Conservation (phyloP, 2,888 invertebrate species). For the Platycheirus rosarum region DNA sequence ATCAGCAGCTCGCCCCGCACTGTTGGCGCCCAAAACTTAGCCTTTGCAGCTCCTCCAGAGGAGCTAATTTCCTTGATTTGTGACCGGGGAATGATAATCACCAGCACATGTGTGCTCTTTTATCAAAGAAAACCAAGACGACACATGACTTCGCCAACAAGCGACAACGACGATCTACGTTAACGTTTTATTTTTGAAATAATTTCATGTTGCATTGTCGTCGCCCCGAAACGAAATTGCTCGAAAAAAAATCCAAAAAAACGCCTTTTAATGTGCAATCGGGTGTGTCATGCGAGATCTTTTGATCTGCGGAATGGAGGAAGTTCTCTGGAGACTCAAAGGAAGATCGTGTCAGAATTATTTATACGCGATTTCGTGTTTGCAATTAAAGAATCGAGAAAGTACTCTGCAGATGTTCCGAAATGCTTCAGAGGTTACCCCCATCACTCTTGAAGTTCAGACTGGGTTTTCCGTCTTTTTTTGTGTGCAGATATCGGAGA, state of each 20-base stretch:
- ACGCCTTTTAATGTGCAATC: conserved; percentile 66
- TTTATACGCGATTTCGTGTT: conserved; percentile 71
- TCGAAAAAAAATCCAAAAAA: conserved; percentile 34
- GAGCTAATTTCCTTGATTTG: conserved; percentile 71
- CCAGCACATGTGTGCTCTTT: conserved; percentile 64
- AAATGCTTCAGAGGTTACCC: conserved; percentile 30
- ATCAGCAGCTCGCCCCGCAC: no score
- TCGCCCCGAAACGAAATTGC: conserved; percentile 65
- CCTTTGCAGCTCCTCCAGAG: conserved; percentile 26
- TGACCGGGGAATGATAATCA: conserved; percentile 70
- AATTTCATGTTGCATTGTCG: conserved; percentile 70
- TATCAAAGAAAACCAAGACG: conserved; percentile 3
- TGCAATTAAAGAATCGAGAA: conserved; percentile 66
- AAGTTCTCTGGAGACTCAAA: conserved; percentile 72
- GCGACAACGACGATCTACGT: conserved; percentile 21
- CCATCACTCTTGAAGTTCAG: conserved; percentile 1
- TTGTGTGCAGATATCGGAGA: conserved; percentile 46
- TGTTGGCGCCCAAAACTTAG: no score
- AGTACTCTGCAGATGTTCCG: conserved; percentile 61
- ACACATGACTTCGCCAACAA: conserved; percentile 12
- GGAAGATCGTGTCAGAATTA: conserved; percentile 74
- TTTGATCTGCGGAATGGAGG: conserved; percentile 73
- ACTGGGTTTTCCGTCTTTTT: conserved; percentile 29
- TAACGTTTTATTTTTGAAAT: conserved; percentile 55
- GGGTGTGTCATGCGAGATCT: conserved; percentile 69